Base-by-base conservation (phyloP, 2,888 invertebrate species). In the Oscheius sp. region DNA sequence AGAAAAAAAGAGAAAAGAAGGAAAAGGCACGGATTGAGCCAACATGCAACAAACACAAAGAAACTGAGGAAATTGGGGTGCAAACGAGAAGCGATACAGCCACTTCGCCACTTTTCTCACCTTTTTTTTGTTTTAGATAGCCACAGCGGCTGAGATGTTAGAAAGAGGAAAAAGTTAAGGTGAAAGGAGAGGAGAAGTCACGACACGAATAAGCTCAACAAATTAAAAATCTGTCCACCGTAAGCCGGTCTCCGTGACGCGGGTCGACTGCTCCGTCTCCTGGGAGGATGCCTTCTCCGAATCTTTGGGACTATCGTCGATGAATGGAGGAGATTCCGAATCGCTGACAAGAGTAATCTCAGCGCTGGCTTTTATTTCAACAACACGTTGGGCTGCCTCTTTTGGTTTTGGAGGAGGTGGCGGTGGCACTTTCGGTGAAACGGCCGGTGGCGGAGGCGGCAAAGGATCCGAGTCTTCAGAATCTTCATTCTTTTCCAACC, bases 371-470 rank as follows among this genome's bases (percentile, higher is more conserved):
- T 74, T 74, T 46, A 74, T 69, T 29, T 74, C 69, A 5, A 46
- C 75, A 13, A 72, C 72, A 35, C 49, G 75, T 25, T 76, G 76
- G 25, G 81, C 74, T 6, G 77, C 76, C 2, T 79, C 76, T 9
- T 70, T 69, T 6, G 80, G 74, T 25, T 78, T 80, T 18, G 84
- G 83, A 13, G 83, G 84, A 41, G 84, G 84, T 16, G 84, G 84
- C 5, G 84, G 83, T 21, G 72, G 75, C 9, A 72, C 69, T 71
- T 53, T 63, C 46, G 25, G 21, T 1, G 61, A 69, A 12, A 77
- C 66, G 52, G 74, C 76, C 18, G 81, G 76, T 9, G 85, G 84
- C 16, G 85, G 85, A 6, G 85, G 84, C 1, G 81, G 83, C 59
- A 81, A 76, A 0, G 76, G 78, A 23, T 80, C 78, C n/a, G 76